These are phyloP conservation scores for Homarus gammarus DNA, from an alignment of 2,888 invertebrate genomes.

Conservation along the genomic window DNA sequence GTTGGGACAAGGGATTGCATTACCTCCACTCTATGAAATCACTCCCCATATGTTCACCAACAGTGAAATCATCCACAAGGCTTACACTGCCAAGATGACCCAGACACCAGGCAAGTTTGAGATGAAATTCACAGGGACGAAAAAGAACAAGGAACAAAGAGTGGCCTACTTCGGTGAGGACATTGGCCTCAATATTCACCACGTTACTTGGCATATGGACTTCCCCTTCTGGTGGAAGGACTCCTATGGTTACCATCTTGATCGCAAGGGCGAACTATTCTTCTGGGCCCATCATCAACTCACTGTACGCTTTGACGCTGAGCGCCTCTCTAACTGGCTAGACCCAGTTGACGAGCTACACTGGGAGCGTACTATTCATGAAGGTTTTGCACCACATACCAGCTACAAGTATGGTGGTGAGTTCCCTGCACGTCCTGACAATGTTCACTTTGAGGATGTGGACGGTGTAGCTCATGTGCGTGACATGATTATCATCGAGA, in stretches of 20 bases:
- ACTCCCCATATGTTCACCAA: slow-evolving; percentile 85
- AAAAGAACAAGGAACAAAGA: slow-evolving; percentile 82
- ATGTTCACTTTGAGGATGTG: slow-evolving; percentile 77
- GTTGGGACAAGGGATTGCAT: slow-evolving; percentile 80
- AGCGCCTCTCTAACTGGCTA: slow-evolving; percentile 77
- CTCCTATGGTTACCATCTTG: slow-evolving; percentile 71
- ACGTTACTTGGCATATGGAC: slow-evolving; percentile 79
- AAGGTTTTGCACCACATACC: slow-evolving; percentile 83
- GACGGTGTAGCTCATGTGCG: slow-evolving; percentile 75
- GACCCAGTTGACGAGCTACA: slow-evolving; percentile 76
- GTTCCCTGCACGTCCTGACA: slow-evolving; percentile 78
- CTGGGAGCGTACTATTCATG: slow-evolving; percentile 77
- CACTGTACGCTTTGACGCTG: slow-evolving; percentile 82
- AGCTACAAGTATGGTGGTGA: slow-evolving; percentile 83
- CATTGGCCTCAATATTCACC: slow-evolving; percentile 84
- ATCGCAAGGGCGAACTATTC: slow-evolving; percentile 78
- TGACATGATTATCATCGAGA: slow-evolving; percentile 80
- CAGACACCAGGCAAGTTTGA: slow-evolving; percentile 77
- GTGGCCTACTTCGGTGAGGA: slow-evolving; percentile 87
- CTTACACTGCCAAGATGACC: slow-evolving; percentile 77
- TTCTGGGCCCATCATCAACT: slow-evolving; percentile 77
- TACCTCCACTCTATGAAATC: slow-evolving; percentile 86
- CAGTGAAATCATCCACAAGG: slow-evolving; percentile 82
- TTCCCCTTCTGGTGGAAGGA: slow-evolving; percentile 72
- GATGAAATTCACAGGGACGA: slow-evolving; percentile 78